A percentile compares a stretch with the other conserved stretches of the same genome.
phyloP scores from a whole-genome alignment of 2,113 vertebrate genomes.

The Indicator maculatus region DNA sequence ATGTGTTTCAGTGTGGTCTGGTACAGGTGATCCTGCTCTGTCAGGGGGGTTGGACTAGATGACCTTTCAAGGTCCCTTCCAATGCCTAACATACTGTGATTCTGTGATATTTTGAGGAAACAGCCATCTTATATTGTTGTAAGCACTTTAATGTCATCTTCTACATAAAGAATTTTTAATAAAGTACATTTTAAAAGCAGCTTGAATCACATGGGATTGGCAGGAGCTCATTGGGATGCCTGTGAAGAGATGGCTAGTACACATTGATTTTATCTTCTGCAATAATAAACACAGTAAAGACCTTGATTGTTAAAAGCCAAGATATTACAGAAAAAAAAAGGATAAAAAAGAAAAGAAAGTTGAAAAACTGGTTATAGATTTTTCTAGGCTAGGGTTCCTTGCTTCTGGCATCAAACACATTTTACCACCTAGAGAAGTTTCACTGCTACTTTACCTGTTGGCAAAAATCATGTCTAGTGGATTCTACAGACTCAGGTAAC shows the following conservation, averaged over 20 bases:
- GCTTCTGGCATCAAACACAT: constrained; percentile 7
- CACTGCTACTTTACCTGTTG: neutral
- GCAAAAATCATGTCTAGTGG: neutral
- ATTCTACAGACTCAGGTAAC: neutral
- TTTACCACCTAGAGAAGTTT: neutral
- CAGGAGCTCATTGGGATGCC: neutral
- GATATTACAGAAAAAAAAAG: neutral
- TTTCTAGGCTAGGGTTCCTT: neutral
- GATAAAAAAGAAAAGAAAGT: too few species aligned
- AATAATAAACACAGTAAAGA: constrained; percentile 20
- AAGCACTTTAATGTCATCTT: neutral
- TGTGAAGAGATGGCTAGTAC: neutral
- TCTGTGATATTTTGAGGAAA: neutral
- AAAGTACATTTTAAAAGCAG: neutral
- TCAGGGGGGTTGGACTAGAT: too few species aligned
- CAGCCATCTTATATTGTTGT: neutral
- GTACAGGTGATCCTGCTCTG: too few species aligned
- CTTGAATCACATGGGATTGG: neutral
- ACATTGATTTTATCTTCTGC: constrained; percentile 40
- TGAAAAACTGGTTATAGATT: neutral
- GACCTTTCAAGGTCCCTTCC: too few species aligned
- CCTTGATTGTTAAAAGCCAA: neutral
- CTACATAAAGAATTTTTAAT: constrained; percentile 18
- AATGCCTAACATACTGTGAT: too few species aligned
- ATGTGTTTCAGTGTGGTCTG: too few species aligned